A percentile compares a stretch with the other conserved stretches of the same genome.
phyloP scores from a whole-genome alignment of 2,113 vertebrate species.

The Anolis carolinensis region DNA sequence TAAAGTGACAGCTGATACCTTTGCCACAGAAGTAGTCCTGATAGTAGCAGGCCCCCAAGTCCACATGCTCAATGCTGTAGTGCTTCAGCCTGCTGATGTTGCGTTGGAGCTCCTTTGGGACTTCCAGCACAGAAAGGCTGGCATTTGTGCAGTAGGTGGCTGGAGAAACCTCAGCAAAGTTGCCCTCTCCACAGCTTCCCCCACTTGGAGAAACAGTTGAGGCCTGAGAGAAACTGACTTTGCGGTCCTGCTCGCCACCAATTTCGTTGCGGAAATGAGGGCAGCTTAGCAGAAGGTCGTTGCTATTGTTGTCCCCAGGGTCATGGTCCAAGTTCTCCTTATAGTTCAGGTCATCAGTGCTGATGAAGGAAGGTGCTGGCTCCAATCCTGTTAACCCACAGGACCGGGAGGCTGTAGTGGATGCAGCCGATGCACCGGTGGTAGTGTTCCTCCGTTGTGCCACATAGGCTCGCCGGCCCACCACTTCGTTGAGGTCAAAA shows the following conservation, averaged over 20 bases:
- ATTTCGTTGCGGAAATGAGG: constrained; percentile 94
- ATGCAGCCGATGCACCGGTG: constrained; percentile 90
- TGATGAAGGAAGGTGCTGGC: constrained; percentile 72
- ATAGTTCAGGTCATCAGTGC: constrained; percentile 84
- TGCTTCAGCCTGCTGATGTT: constrained; percentile 78
- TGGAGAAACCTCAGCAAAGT: constrained; percentile 21
- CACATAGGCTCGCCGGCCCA: constrained; percentile 67
- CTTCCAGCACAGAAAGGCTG: constrained; percentile 87
- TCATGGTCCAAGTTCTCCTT: constrained; percentile 81
- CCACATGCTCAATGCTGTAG: constrained; percentile 91
- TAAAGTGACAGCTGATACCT: constrained; percentile 49
- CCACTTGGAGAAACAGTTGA: constrained; percentile 65
- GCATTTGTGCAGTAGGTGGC: constrained; percentile 83
- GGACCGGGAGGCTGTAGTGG: constrained; percentile 66
- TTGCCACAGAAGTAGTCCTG: constrained; percentile 87
- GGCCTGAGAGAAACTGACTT: constrained; percentile 86
- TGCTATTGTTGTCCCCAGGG: constrained; percentile 76
- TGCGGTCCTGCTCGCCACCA: constrained; percentile 82
- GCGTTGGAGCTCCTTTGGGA: constrained; percentile 79
- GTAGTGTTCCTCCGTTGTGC: constrained; percentile 85
- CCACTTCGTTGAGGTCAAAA: constrained; percentile 86
- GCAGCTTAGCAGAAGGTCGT: constrained; percentile 88
- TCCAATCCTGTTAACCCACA: constrained; percentile 70
- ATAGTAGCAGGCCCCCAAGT: constrained; percentile 91
- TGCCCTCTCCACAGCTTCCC: constrained; percentile 21